Percentiles rank a stretch among this genome's conserved stretches.
Conservation (phyloP, 2,888 invertebrate genomes). For the Trilocha varians region DNA sequence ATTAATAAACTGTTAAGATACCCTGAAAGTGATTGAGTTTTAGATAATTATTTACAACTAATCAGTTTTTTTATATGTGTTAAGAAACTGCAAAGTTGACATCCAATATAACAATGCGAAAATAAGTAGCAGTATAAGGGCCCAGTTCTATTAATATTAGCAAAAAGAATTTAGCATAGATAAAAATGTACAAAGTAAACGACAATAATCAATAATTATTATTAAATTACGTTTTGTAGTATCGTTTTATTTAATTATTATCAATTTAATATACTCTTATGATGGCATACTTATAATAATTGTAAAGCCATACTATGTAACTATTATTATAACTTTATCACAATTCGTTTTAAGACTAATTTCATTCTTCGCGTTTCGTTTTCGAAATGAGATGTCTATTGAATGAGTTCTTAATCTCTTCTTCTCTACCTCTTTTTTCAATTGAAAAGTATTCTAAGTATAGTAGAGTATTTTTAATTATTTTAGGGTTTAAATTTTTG, state of each 20-base stretch:
- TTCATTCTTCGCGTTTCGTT: slow-evolving; percentile 20
- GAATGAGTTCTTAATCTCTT: slow-evolving; percentile 21
- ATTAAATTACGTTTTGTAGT: not conserved
- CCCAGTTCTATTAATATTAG: too few species aligned
- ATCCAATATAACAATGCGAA: too few species aligned
- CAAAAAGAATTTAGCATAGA: not conserved
- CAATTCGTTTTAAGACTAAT: not conserved
- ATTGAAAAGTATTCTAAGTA: slow-evolving; percentile 26
- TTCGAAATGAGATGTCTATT: slow-evolving; percentile 19
- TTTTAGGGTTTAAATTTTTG: too few species aligned
- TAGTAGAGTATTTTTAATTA: slow-evolving; percentile 3
- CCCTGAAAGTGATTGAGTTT: too few species aligned
- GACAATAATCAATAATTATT: not conserved
- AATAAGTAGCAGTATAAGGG: too few species aligned
- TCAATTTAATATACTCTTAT: slow-evolving; percentile 4
- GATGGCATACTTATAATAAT: not conserved
- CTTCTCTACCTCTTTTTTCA: slow-evolving; percentile 24
- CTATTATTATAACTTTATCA: slow-evolving; percentile 1
- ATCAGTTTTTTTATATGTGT: too few species aligned
- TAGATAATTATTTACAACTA: too few species aligned
- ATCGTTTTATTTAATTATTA: slow-evolving; percentile 3
- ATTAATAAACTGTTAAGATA: too few species aligned
- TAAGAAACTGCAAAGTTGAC: too few species aligned
- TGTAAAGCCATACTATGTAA: slow-evolving; percentile 5
- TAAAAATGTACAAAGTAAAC: not conserved